phyloP scores from a whole-genome alignment of 30 jellyfish, hydroid and myxozoan genomes.

The Aurelia sp. region DNA sequence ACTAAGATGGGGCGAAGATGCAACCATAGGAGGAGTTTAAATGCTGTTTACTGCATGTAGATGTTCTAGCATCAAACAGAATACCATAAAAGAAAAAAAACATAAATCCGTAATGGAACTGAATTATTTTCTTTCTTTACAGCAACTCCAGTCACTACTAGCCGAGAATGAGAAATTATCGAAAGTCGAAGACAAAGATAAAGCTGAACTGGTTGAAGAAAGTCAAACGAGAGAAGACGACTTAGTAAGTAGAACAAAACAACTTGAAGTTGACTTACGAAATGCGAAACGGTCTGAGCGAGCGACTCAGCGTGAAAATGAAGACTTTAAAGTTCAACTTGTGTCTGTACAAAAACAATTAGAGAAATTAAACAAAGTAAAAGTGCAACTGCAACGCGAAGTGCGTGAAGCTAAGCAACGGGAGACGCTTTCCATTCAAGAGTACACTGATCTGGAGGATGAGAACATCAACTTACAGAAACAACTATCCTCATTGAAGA shows the following conservation, averaged over 20 bases:
- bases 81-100: too few species aligned
- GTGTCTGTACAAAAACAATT: conserved; percentile 67
- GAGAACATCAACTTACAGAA: conserved; percentile 87
- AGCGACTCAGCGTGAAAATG: conserved; percentile 61
- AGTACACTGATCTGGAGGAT: conserved; percentile 87
- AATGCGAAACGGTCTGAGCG: conserved; percentile 65
- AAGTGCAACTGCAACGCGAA: conserved; percentile 73
- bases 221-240: conserved; percentile 87
- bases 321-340: conserved; percentile 60
- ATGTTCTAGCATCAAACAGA: too few species aligned
- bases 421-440: conserved; percentile 76
- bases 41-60: too few species aligned
- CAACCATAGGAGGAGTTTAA: too few species aligned
- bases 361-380: conserved; percentile 48
- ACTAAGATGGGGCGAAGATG: too few species aligned
- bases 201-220: conserved; percentile 82
- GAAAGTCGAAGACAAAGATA: conserved; percentile 72
- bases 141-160: conserved; percentile 79
- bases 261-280: conserved; percentile 71
- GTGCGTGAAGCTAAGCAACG: conserved; percentile 46
- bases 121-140: not conserved
- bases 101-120: not conserved
- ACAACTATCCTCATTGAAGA: conserved; percentile 70
- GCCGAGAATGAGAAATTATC: conserved; percentile 75
- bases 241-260: conserved; percentile 57